phyloP scores from a whole-genome alignment of 2,113 vertebrate species.

The Eleginops maclovinus region DNA sequence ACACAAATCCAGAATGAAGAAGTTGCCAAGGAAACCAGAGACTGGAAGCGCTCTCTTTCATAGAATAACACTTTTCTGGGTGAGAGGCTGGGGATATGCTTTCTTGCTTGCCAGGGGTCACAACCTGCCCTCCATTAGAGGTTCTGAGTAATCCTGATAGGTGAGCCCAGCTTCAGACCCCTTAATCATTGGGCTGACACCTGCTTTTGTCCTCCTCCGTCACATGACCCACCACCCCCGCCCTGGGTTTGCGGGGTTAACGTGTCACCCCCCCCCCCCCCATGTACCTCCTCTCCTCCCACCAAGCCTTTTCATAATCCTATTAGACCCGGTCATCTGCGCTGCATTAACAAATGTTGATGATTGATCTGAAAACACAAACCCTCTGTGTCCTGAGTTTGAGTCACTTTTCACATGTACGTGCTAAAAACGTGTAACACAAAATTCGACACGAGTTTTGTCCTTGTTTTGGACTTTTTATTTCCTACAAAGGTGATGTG shows the following conservation, averaged over 20 bases:
- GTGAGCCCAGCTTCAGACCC: slow-evolving; percentile 53
- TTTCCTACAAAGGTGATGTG: neutral
- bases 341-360: slow-evolving; percentile 56
- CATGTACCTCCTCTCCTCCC: slow-evolving; percentile 27
- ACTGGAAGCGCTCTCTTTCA: neutral
- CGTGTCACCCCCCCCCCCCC: slow-evolving; percentile 7
- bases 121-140: slow-evolving; percentile 59
- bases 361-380: slow-evolving; percentile 51
- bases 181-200: slow-evolving; percentile 66
- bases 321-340: slow-evolving; percentile 76
- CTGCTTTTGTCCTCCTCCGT: slow-evolving; percentile 61
- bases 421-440: neutral
- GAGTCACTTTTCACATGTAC: slow-evolving; percentile 24
- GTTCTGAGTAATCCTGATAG: slow-evolving; percentile 65
- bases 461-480: neutral
- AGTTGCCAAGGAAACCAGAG: slow-evolving; percentile 71
- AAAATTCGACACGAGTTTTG: neutral
- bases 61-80: slow-evolving; percentile 43
- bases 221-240: slow-evolving; percentile 67
- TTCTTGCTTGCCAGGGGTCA: slow-evolving; percentile 36
- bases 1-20: slow-evolving; percentile 32
- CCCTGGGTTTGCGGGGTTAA: slow-evolving; percentile 23
- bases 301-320: slow-evolving; percentile 73
- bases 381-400: slow-evolving; percentile 16
- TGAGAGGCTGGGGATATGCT: slow-evolving; percentile 40